A percentile compares a stretch with the other conserved stretches of the same genome.
Evolutionary conservation across 2,113 vertebrate genomes (phyloP).

Genomic region (Egretta garzetta): DNA sequence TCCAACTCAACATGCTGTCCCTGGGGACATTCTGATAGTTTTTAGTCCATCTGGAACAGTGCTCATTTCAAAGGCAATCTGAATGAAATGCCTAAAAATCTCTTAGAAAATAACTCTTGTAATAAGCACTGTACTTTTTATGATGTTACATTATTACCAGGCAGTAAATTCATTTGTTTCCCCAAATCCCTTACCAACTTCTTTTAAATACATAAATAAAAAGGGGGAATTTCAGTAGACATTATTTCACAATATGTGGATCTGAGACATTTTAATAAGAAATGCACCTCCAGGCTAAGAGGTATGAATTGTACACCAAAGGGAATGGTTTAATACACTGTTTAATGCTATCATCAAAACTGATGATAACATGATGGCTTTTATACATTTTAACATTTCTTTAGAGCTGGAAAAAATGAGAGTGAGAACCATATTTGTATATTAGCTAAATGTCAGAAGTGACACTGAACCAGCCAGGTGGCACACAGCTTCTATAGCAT

Average conservation of each 20-base stretch:
- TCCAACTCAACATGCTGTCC: background rate
- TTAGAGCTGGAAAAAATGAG: background rate
- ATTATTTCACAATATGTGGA: conserved; percentile 44
- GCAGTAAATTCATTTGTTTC: conserved; percentile 1
- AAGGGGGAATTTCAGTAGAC: conserved; percentile 12
- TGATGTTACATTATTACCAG: conserved; percentile 18
- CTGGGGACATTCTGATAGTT: background rate
- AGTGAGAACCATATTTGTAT: background rate
- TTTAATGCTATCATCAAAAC: conserved; percentile 46
- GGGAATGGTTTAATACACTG: conserved; percentile 49
- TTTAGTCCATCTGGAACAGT: background rate
- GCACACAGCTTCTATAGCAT: background rate
- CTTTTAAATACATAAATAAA: conserved; percentile 62
- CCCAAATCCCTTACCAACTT: conserved; percentile 2
- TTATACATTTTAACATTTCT: conserved; percentile 29
- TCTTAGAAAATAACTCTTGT: conserved; percentile 3
- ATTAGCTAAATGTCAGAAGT: conserved; percentile 24
- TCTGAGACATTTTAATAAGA: conserved; percentile 64
- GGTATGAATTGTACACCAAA: conserved; percentile 12
- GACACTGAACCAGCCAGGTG: background rate
- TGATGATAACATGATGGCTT: conserved; percentile 30
- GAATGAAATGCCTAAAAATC: conserved; percentile 8
- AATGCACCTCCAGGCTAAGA: conserved; percentile 46
- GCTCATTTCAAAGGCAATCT: conserved; percentile 1
- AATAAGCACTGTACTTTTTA: conserved; percentile 45